Evolutionary conservation across 2,113 vertebrate species (phyloP), one percentile per base, ranked within the genome.

Genomic region (Melierax canorus): DNA sequence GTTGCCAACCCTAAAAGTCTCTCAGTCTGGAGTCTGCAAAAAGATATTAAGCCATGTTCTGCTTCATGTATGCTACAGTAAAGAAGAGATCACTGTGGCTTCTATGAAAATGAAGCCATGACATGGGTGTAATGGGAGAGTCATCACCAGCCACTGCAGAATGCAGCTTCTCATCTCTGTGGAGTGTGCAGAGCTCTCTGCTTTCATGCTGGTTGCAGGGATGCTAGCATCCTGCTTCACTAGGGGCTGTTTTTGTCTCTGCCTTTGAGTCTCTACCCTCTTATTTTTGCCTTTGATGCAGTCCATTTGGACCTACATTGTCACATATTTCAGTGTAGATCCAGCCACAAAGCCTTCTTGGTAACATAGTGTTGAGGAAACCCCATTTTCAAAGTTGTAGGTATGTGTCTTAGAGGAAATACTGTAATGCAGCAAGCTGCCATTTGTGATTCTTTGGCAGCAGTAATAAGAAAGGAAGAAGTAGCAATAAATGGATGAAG

Each of bases 51-150:
- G 16, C 14, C 2, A 0, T 13, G 23, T 11, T 60, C 43, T 86
- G 29, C 14, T 80, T 75, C 2, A 0, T n/a, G 16, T 9, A 0
- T 0, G 0, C 27, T 77, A 15, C 29, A 53, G 14, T 16, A 26
- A 64, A 53, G 72, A 34, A 15, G 15, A 5, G 7, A 19, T 34
- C 5, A 7, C 39, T 76, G 48, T 2, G 68, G 30, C 34, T 74
- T 22, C 45, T 72, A 1, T 53, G 19, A 60, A 66, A 48, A 36
- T 39, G 48, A 27, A 76, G 56, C 43, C 8, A 15, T 24, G 41
- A 9, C 36, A 12, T 29, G 39, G 22, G 2, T 67, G 38, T 46
- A 24, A 7, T 29, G 38, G 34, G 53, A 46, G 73, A 17, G 11
- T 32, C 5, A 1, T 59, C 38, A 74, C 30, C 27, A 53, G 11